These are phyloP conservation scores for Galeopsomyia nigrocyanea DNA, from an alignment of 2,888 invertebrate species.

Conservation along the genomic window DNA sequence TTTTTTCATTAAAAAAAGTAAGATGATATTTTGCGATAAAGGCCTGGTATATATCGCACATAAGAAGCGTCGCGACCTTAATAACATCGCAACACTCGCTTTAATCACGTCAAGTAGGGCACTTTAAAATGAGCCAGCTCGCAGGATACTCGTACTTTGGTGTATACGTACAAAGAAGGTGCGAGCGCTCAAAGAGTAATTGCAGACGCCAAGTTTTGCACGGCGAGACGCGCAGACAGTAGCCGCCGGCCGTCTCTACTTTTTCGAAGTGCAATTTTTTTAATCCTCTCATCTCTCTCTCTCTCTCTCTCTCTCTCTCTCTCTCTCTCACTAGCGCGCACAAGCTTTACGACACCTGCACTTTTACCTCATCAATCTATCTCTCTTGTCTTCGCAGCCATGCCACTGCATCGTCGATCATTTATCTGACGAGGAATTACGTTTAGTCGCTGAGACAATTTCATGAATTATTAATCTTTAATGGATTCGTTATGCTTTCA, in stretches of 20 bases:
- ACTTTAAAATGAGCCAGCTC: not conserved
- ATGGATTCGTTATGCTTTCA: slow-evolving; percentile 37
- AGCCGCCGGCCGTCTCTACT: slow-evolving; percentile 29
- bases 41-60: not conserved
- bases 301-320: slow-evolving; percentile 40
- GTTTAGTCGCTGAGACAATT: slow-evolving; percentile 40
- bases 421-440: slow-evolving; percentile 50
- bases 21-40: too few relatives aligned
- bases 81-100: slow-evolving; percentile 21
- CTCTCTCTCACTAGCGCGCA: too few relatives aligned
- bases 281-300: slow-evolving; percentile 49
- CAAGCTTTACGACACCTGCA: slow-evolving; percentile 50
- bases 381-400: slow-evolving; percentile 19
- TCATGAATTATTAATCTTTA: slow-evolving; percentile 46
- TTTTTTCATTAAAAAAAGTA: too few relatives aligned
- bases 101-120: slow-evolving; percentile 13
- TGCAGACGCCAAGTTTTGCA: slow-evolving; percentile 50
- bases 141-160: slow-evolving; percentile 4
- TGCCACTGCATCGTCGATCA: slow-evolving; percentile 50
- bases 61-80: not conserved
- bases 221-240: slow-evolving; percentile 30
- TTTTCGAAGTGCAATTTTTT: slow-evolving; percentile 52
- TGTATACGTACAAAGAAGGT: slow-evolving; percentile 5
- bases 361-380: slow-evolving; percentile 59
- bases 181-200: slow-evolving; percentile 51